Evolutionary conservation across 2,113 vertebrate genomes (phyloP), one percentile per base, ranked within the genome.

Genomic region (Henicopernis longicauda): DNA sequence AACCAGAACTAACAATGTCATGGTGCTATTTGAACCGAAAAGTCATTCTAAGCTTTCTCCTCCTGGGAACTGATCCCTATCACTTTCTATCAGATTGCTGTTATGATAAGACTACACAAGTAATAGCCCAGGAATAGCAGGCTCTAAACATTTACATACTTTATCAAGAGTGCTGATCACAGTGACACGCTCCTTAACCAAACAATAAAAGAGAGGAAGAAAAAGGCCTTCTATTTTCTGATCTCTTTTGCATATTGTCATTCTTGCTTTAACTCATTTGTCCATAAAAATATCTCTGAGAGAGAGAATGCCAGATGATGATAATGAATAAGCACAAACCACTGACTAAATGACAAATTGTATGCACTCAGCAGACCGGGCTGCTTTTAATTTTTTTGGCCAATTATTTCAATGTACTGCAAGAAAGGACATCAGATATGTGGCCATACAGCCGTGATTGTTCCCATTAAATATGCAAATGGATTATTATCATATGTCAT

Each of bases 101-200:
- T 77, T 96, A 73, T 82, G 86, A 80, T 91, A 88, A 83, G 50
- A 88, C 62, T 81, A 20, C 50, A 58, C 32, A 82, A 90, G 74
- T 77, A 95, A 93, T 63, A 95, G 49, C 31, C 14, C 79, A 91
- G 38, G 74, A 97, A 83, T 40, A 93, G 25, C 62, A 91, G 84
- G 25, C 78, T 95, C 59, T 80, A 91, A 95, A 91, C 32, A 96
- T 97, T 96, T 97, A 70, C 91, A 96, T 94, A 91, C 65, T 95
- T 96, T 95, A 96, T 93, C 76, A 92, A 89, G 85, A 94, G 59
- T 82, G 72, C 85, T 93, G 92, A 94, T 97, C 85, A 54, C 57
- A 84, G 52, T 74, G 88, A 86, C 82, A 92, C 0, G 4, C 85
- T 96, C 69, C 82, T 92, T 94, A 94, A 95, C 61, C 65, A 97